phyloP scores from a whole-genome alignment of 37 sponge, comb jelly and placozoan species.

The Petrosia ficiformis region DNA sequence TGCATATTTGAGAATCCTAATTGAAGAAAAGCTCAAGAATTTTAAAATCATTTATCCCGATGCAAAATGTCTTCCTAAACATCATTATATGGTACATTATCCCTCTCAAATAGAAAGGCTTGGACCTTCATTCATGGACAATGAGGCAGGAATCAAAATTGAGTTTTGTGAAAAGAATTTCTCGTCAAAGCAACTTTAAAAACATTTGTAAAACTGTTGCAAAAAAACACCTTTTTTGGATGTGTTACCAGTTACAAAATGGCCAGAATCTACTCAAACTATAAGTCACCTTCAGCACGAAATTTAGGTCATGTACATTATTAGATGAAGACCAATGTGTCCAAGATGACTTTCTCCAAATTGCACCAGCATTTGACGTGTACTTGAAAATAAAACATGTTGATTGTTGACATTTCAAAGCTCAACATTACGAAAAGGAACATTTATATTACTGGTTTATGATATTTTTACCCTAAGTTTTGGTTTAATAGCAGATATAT shows the following conservation, averaged over 20 bases:
- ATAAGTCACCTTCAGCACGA: too few species aligned
- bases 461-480: too few species aligned
- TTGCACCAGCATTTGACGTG: too few species aligned
- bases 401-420: too few species aligned
- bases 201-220: constrained; percentile 27
- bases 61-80: constrained; percentile 24
- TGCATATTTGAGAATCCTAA: neutral
- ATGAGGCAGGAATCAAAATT: constrained; percentile 42
- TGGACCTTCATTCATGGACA: constrained; percentile 43
- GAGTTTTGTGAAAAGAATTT: constrained; percentile 15
- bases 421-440: too few species aligned
- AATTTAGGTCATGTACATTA: too few species aligned
- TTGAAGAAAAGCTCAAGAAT: constrained; percentile 6
- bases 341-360: too few species aligned
- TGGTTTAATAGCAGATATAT: too few species aligned
- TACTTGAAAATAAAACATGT: too few species aligned
- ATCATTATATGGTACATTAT: constrained; percentile 55
- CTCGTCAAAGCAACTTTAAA: constrained; percentile 31
- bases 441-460: too few species aligned
- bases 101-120: constrained; percentile 17
- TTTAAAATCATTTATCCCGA: constrained; percentile 13
- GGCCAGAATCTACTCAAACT: neutral
- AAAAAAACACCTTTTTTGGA: constrained; percentile 17
- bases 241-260: constrained; percentile 18
- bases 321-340: too few species aligned